Base-by-base conservation (phyloP, 2,888 invertebrate genomes). In the Oxytorus armatus region DNA sequence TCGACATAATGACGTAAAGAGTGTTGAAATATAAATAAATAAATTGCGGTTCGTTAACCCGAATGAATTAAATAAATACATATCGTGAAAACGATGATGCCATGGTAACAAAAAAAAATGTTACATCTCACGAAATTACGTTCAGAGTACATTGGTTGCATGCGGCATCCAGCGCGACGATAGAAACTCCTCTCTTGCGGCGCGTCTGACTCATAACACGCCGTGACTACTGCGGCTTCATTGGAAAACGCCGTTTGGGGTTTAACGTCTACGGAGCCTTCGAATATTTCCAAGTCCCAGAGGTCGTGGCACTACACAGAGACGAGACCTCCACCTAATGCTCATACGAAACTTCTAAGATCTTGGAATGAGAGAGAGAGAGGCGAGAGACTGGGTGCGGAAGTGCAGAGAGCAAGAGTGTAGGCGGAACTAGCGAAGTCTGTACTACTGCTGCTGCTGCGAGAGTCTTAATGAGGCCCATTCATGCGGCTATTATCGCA, bases 391-490 rank as follows among this genome's bases (percentile, higher is more conserved):
- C n/a, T 10, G 39, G 39, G 39, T 8, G 39, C 25, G 33, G 39
- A 23, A 21, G 49, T n/a, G n/a, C n/a, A 33, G 51, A 36, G 70
- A 44, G 51, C 49, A 18, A n/a, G 33, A 77, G 72, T 42, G 25
- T 16, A 39, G 25, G 44, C 47, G 47, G 47, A 59, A 49, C 16
- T 65, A 25, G 47, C 25, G 29, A 47, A 11, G 42, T 2, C 57
- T 72, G 70, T 72, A 61, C 76, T n/a, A n/a, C n/a, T 69, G 53
- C 70, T 29, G 61, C 68, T 65, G 66, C 85, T 83, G 84, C 80
- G 84, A 84, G 84, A 85, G 88, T 87, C 89, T 90, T 91, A 91
- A 91, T 88, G 90, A 90, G 89, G 90, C 88, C 90, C 89, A 90
- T 91, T 91, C 90, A 90, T 86, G 85, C 85, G 86, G 86, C 90